Evolutionary conservation across 2,888 invertebrate species (phyloP).

Genomic region (Hydrotaea diabolus): DNA sequence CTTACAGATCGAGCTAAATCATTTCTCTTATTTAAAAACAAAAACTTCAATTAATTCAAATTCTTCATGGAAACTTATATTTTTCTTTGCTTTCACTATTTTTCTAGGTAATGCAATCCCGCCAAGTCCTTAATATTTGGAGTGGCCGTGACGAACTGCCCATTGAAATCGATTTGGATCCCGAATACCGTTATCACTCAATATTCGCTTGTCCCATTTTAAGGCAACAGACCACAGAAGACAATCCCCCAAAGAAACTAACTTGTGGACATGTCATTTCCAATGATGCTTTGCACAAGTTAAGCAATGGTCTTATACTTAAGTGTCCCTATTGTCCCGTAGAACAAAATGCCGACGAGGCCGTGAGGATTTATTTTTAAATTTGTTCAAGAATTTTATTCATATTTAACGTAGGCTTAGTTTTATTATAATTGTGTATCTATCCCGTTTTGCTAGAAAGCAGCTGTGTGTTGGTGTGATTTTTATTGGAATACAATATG

Average conservation of each 20-base stretch:
- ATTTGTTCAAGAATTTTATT: constrained; percentile 40
- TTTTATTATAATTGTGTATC: constrained; percentile 34
- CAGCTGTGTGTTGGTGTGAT: background rate
- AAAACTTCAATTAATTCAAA: no score
- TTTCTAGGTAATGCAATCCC: constrained; percentile 88
- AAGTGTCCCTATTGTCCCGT: constrained; percentile 99
- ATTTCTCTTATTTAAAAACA: no score
- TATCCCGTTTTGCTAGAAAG: constrained; percentile 22
- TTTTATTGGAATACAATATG: background rate
- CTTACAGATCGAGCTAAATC: no score
- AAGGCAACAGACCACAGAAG: constrained; percentile 96
- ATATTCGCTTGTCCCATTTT: constrained; percentile 99
- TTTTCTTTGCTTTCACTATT: background rate
- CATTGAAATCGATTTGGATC: constrained; percentile 96
- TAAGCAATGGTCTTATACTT: constrained; percentile 96
- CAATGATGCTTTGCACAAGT: constrained; percentile 96
- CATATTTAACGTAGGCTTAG: constrained; percentile 22
- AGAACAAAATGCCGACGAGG: constrained; percentile 96
- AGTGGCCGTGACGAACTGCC: constrained; percentile 97
- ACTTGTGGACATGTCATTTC: constrained; percentile 99
- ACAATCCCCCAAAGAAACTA: constrained; percentile 98
- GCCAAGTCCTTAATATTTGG: constrained; percentile 96
- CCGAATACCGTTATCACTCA: constrained; percentile 96
- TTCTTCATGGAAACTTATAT: no score
- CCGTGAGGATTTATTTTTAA: constrained; percentile 95